Percentiles rank a stretch among this genome's conserved stretches.
phyloP scores from a whole-genome alignment of 2,113 vertebrate species.

The Malaclemys terrapin region DNA sequence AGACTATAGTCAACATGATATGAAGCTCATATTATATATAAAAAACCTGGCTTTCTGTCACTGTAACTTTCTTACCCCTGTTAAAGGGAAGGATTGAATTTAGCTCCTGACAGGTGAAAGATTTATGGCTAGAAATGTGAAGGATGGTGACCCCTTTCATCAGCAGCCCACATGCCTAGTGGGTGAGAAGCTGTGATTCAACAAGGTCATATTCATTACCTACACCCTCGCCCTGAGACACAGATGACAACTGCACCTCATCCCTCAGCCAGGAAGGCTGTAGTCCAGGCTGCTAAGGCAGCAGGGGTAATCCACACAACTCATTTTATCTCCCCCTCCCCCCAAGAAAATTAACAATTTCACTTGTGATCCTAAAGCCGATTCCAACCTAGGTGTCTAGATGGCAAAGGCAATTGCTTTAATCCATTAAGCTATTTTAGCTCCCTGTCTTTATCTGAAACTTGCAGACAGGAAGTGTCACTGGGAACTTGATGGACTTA shows the following conservation, averaged over 20 bases:
- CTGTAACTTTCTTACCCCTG: background rate
- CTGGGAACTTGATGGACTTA: slow-evolving; percentile 18
- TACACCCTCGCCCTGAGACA: background rate
- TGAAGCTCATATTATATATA: background rate
- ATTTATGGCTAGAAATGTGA: background rate
- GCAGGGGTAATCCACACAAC: fast-evolving
- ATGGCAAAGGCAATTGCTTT: slow-evolving; percentile 61
- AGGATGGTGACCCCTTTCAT: background rate
- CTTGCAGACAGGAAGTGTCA: slow-evolving; percentile 37
- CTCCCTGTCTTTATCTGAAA: slow-evolving; percentile 40
- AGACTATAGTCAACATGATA: background rate
- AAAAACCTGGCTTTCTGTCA: background rate
- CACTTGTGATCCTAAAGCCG: background rate
- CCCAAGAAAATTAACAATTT: background rate
- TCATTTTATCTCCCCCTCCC: background rate
- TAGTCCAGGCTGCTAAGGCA: no score
- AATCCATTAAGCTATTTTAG: slow-evolving; percentile 69
- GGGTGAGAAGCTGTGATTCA: background rate
- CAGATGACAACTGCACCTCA: fast-evolving
- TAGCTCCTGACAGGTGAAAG: background rate
- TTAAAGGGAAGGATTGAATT: background rate
- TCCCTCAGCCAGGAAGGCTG: background rate
- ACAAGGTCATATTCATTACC: background rate
- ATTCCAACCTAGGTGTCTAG: slow-evolving; percentile 12
- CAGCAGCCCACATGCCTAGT: background rate